Percentiles rank a stretch among this genome's conserved stretches.
phyloP scores from a whole-genome alignment of 2,113 vertebrate species.

The Indri indri region DNA sequence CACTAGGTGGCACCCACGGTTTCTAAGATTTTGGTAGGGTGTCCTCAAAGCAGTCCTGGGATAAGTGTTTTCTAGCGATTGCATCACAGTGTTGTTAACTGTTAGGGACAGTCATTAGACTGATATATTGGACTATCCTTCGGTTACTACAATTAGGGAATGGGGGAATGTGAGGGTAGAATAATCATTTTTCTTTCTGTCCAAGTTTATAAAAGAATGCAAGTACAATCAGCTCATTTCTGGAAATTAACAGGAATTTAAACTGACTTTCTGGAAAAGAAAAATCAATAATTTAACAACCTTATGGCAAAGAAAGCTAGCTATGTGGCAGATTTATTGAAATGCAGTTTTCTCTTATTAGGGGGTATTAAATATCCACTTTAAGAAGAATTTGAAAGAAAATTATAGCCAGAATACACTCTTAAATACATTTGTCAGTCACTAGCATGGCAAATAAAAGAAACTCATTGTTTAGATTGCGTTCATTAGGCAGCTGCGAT shows the following conservation, averaged over 20 bases:
- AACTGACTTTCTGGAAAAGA: constrained; percentile 31
- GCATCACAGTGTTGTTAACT: neutral
- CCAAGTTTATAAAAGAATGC: neutral
- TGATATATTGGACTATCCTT: neutral
- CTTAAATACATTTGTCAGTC: neutral
- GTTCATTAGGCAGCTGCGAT: neutral
- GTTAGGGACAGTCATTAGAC: neutral
- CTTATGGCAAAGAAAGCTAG: neutral
- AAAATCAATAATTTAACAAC: constrained; percentile 42
- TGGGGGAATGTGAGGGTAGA: neutral
- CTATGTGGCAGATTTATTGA: neutral
- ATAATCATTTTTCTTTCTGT: neutral
- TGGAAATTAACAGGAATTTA: constrained; percentile 26
- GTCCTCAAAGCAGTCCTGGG: neutral
- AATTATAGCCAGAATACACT: neutral
- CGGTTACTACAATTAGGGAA: neutral
- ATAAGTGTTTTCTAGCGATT: neutral
- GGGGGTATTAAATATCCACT: neutral
- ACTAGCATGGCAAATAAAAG: neutral
- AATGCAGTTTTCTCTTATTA: neutral
- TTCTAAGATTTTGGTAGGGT: neutral
- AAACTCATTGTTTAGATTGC: neutral
- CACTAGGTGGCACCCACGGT: constrained; percentile 77
- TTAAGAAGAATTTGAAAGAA: neutral
- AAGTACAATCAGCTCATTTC: neutral